Conservation (phyloP, 2,113 vertebrate genomes). For the Nesospiza acunhae region DNA sequence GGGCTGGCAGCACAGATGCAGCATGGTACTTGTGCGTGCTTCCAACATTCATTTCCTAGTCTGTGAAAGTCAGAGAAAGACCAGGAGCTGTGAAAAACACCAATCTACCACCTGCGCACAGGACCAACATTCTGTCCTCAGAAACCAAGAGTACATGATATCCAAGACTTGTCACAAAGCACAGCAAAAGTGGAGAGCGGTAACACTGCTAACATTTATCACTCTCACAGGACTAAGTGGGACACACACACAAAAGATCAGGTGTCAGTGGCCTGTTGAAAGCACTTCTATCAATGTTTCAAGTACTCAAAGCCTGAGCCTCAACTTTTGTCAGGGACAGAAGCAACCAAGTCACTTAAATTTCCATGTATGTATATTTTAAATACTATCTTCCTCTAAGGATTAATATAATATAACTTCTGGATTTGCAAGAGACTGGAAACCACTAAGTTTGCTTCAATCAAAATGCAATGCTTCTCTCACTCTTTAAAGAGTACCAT, state of each 20-base stretch:
- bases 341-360: neutral
- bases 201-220: neutral
- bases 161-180: neutral
- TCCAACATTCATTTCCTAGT: neutral
- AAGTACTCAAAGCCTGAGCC: neutral
- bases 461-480: neutral
- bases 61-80: neutral
- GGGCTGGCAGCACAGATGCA: neutral
- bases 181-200: neutral
- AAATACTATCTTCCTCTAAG: neutral
- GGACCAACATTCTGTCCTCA: neutral
- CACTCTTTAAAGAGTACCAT: neutral
- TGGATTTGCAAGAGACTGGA: neutral
- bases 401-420: neutral
- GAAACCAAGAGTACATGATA: neutral
- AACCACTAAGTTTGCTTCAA: neutral
- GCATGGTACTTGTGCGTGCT: rapidly evolving
- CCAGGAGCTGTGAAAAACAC: neutral
- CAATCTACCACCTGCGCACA: neutral
- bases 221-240: neutral
- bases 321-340: neutral
- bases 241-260: neutral
- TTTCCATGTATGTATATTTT: neutral
- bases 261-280: neutral
- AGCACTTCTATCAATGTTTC: rapidly evolving